These are phyloP conservation scores for Neosilurus hyrtlii DNA, from an alignment of 2,797 vertebrate species.

Conservation along the genomic window DNA sequence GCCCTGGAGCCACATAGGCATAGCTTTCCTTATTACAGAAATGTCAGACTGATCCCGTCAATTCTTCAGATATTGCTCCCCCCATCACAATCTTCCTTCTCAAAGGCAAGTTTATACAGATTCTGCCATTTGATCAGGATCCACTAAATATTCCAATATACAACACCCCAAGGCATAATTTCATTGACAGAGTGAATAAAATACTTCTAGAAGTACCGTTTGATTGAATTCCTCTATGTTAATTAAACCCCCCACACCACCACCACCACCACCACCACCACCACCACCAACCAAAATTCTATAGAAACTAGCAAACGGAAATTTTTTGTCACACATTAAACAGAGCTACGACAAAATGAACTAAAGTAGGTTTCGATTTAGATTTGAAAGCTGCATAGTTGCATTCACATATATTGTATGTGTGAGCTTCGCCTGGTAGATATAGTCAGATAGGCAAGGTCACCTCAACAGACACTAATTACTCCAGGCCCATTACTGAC, in stretches of 20 bases:
- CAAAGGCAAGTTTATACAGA: constrained; percentile 39
- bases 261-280: too few species aligned
- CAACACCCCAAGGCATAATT: not conserved
- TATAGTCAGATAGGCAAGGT: too few species aligned
- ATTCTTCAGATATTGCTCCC: constrained; percentile 34
- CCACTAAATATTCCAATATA: not conserved
- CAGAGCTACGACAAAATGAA: too few species aligned
- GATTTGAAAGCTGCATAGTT: too few species aligned
- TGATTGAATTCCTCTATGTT: not conserved
- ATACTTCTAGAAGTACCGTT: not conserved
- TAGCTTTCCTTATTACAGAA: constrained; percentile 66
- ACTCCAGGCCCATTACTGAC: too few species aligned
- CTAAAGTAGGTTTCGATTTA: too few species aligned
- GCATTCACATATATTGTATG: too few species aligned
- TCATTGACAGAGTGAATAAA: constrained; percentile 5
- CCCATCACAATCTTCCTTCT: constrained; percentile 2
- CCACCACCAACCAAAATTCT: not conserved
- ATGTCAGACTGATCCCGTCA: constrained; percentile 57
- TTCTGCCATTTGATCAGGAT: constrained; percentile 18
- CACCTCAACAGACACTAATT: too few species aligned
- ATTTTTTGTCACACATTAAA: too few species aligned
- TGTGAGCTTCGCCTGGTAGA: too few species aligned
- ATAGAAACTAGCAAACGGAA: not conserved
- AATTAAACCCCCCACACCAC: too few species aligned
- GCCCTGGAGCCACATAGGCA: constrained; percentile 50